Evolutionary conservation across 1,140 invertebrate species (phyloP), one percentile per base, ranked within the genome.

Genomic region (Drosophila kanapiae): DNA sequence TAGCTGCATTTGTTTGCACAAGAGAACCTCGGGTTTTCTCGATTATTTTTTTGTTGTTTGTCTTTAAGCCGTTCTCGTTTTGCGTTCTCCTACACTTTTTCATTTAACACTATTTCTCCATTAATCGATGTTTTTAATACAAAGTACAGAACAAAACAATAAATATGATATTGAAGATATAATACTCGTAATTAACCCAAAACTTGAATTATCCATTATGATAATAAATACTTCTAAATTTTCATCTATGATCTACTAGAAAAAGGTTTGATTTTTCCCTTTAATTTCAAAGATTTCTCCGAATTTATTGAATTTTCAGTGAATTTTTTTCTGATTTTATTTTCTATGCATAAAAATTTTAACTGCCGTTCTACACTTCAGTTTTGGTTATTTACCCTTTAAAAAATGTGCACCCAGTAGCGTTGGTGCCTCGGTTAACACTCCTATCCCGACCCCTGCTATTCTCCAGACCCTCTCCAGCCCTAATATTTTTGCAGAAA

Each of bases 341-440:
- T 40, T 57, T 58, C 33, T 53, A 60, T 69, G 63, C 77, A 77
- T 84, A 77, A 60, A 80, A 84, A 69, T 68, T 86, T 78, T 42
- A 75, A 56, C 70, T 60, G 56, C 59, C 49, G 37, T 49, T 61
- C 40, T 67, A 47, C 65, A 71, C 82, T 86, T 79, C 70, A 85
- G 49, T 56, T 69, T 87, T 27, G 63, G 65, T 51, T 86, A 80
- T 82, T 82, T 82, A 82, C 82, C 18, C 18, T 70, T 80, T 35
- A 45, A 35, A 58, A 37, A 75, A 47, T 13, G 71, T 60, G 27
- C 42, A 51, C 49, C 40, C 31, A 38, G 40, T 35, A 29, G 58
- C n/a, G 18, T 18, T 11, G 13, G 33, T 37, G 23, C 35, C 18
- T 37, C 33, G 51, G 33, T 18, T 38, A 56, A n/a, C 51, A 59